Conservation (phyloP, 2,888 invertebrate species). For the Tetragonisca angustula region DNA sequence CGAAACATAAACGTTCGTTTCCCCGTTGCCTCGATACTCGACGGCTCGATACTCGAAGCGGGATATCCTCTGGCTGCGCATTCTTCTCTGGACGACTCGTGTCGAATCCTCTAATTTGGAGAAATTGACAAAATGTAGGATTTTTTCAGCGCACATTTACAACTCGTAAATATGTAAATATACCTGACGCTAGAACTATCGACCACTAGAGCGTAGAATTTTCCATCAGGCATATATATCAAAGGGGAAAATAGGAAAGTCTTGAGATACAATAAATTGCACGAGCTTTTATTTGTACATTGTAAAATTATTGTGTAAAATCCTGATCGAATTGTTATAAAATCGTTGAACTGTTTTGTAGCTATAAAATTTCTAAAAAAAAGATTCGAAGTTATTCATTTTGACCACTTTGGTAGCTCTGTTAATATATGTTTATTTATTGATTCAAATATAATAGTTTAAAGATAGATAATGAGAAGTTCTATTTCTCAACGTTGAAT, state of each 20-base stretch:
- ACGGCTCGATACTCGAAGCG: background rate
- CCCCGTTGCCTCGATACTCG: background rate
- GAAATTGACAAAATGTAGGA: background rate
- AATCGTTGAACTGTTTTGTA: no score
- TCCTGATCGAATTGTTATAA: no score
- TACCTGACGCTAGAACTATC: background rate
- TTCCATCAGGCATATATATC: no score
- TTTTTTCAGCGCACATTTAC: background rate
- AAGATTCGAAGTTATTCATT: no score
- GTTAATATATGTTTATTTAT: background rate
- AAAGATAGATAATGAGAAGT: background rate
- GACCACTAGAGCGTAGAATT: no score
- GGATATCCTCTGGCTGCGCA: no score
- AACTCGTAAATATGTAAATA: background rate
- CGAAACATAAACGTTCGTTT: constrained; percentile 31
- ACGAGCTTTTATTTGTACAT: no score
- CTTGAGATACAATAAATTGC: no score
- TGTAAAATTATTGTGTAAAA: no score
- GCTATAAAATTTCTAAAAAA: no score
- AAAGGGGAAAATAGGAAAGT: no score
- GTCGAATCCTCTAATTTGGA: background rate
- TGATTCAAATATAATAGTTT: background rate
- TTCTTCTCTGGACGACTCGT: background rate
- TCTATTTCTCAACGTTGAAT: background rate
- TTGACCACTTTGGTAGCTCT: no score